Evolutionary conservation across 35 echinoderm and acorn worm species (phyloP), one percentile per base, ranked within the genome.

Genomic region (Ophioderma brevispina): DNA sequence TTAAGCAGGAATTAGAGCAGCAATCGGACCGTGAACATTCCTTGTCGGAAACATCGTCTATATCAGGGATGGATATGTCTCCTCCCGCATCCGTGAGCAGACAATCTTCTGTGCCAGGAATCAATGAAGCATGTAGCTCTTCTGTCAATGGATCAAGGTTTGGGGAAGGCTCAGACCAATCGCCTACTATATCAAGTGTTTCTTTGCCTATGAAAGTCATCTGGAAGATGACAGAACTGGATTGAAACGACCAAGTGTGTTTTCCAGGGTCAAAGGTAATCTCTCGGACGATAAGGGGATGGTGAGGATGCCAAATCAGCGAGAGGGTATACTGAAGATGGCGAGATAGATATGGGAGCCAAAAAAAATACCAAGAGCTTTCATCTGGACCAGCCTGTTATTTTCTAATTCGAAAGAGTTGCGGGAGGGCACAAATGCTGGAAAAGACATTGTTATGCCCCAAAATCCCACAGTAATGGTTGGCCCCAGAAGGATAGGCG

Each of bases 321-420:
- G 1, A 33, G 40, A 52, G 46, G 8, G 21, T 52, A 52, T 21
- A 11, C 46, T 21, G 46, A 52, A 49, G 81, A 84, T 52, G 81
- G 80, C 32, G 94, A 92, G 52, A 77, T 98, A 39, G 89, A 93
- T 33, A 89, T 94, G 41, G 87, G 80, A 30, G 91, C 91, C 50
- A 98, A 95, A n/a, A 89, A 78, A 41, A 95, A n/a, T n/a, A n/a
- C n/a, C n/a, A 98, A 88, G 95, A 95, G 90, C 85, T 98, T 28
- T 77, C 85, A 76, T 94, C 96, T 31, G 96, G 96, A 34, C 96
- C n/a, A 98, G 87, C 94, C 96, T 18, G 96, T 98, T 19, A 98
- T 98, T 43, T 85, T 98, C n/a, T 41, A 95, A 95, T 86, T 93
- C 96, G 56, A 90, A 88, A 40, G 93, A 98, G 41, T 79, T 95